Evolutionary conservation across 2,113 vertebrate species (phyloP).

Genomic region (Ramphastos sulfuratus): DNA sequence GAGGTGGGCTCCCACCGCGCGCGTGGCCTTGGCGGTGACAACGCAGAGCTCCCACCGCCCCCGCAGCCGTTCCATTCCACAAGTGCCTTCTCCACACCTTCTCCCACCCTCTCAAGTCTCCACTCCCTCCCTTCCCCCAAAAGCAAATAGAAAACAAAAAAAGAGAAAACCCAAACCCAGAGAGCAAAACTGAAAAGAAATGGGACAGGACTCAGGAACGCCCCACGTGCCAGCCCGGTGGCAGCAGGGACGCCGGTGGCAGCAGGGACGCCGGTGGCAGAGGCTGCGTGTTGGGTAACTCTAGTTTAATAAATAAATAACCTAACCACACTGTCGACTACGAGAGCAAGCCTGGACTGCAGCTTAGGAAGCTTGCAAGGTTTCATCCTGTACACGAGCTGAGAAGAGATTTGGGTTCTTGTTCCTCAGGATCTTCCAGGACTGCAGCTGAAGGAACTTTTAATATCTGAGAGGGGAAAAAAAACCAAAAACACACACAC

Average conservation of each 20-base stretch:
- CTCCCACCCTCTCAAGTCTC: not conserved
- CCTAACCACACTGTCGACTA: conserved; percentile 76
- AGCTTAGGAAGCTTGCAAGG: conserved; percentile 72
- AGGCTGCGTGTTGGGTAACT: conserved; percentile 76
- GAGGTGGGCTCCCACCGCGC: too few relatives aligned
- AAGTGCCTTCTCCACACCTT: not conserved
- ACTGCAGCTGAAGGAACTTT: conserved; percentile 61
- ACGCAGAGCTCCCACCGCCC: conserved; percentile 14
- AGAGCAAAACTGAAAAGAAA: not conserved
- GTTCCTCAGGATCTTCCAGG: conserved; percentile 51
- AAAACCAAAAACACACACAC: not conserved
- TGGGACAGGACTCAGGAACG: not conserved
- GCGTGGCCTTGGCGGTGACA: not conserved
- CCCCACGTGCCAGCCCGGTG: conserved; percentile 32
- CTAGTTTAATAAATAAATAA: conserved; percentile 94
- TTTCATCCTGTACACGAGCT: conserved; percentile 74
- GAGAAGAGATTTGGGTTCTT: conserved; percentile 71
- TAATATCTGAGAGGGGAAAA: conserved; percentile 80
- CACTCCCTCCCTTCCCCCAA: not conserved
- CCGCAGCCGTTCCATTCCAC: not conserved
- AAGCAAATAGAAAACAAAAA: not conserved
- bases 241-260: conserved; percentile 30
- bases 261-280: conserved; percentile 70
- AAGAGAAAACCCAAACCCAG: not conserved
- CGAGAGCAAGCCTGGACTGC: conserved; percentile 75